These are phyloP conservation scores for Chanos chanos DNA, from an alignment of 2,797 vertebrate species.

Conservation along the genomic window DNA sequence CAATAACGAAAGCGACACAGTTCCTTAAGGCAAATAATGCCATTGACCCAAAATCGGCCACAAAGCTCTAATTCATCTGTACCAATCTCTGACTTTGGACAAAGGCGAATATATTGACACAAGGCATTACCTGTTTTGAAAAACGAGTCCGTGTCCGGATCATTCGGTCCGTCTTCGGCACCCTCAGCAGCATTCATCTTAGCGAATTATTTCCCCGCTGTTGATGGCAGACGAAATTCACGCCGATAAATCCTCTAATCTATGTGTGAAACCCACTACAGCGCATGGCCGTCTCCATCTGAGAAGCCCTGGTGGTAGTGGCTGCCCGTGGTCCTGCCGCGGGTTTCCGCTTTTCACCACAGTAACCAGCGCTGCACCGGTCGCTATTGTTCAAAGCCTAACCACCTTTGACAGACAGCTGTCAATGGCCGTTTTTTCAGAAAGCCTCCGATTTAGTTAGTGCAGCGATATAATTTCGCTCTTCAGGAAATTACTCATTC, in stretches of 20 bases:
- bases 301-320: conserved; percentile 33
- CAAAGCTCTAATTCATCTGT: background rate
- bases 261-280: conserved; percentile 38
- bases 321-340: conserved; percentile 34
- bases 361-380: conserved; percentile 38
- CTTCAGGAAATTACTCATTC: conserved; percentile 21
- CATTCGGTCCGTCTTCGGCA: conserved; percentile 77
- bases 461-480: background rate
- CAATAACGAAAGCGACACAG: no score
- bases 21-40: no score
- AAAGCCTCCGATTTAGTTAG: conserved; percentile 5
- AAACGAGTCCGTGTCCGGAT: conserved; percentile 83
- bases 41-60: background rate
- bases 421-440: conserved; percentile 15
- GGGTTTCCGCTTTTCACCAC: conserved; percentile 38
- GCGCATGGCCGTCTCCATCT: conserved; percentile 44
- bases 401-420: conserved; percentile 34
- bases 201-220: conserved; percentile 15
- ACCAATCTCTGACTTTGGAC: conserved; percentile 16
- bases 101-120: conserved; percentile 6
- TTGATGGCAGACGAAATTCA: conserved; percentile 28
- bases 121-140: conserved; percentile 80
- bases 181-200: conserved; percentile 78
- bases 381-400: conserved; percentile 47
- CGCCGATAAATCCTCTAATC: conserved; percentile 38